Conservation (phyloP, 2,888 invertebrate species). For the Cryptocephalus primarius region DNA sequence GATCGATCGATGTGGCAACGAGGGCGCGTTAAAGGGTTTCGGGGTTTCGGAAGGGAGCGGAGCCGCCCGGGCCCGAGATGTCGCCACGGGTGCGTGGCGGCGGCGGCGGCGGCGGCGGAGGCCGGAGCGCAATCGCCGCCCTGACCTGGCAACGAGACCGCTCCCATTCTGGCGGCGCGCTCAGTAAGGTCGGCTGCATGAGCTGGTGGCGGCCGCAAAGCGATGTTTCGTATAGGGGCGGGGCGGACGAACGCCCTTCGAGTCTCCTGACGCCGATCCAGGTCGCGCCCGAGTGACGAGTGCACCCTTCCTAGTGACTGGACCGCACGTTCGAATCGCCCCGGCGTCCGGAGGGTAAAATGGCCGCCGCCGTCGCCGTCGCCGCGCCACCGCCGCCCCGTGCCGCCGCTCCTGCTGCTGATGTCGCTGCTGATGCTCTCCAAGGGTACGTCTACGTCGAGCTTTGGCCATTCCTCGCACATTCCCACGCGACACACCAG, state of each 20-base stretch:
- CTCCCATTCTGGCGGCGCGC: constrained; percentile 47
- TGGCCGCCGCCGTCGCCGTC: constrained; percentile 29
- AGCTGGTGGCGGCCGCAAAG: constrained; percentile 34
- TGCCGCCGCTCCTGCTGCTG: background rate
- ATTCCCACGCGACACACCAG: background rate
- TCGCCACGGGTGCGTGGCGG: too few species aligned
- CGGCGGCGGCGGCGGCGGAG: too few species aligned
- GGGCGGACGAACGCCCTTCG: constrained; percentile 34
- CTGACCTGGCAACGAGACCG: constrained; percentile 38
- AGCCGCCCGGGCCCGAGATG: too few species aligned
- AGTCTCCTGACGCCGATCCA: constrained; percentile 32
- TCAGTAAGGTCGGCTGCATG: constrained; percentile 34
- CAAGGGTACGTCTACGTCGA: constrained; percentile 32
- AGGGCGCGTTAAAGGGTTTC: too few species aligned
- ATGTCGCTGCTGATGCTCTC: constrained; percentile 21
- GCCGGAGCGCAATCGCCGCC: constrained; percentile 23
- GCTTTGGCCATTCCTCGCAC: constrained; percentile 5
- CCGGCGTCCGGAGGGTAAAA: constrained; percentile 24
- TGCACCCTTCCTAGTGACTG: constrained; percentile 22
- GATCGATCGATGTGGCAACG: too few species aligned
- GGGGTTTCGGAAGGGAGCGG: too few species aligned
- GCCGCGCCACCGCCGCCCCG: background rate
- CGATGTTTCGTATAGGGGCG: constrained; percentile 38
- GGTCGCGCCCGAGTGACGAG: constrained; percentile 26
- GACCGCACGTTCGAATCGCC: constrained; percentile 12